These are phyloP conservation scores for Syritta pipiens DNA, from an alignment of 2,888 invertebrate genomes.

Conservation along the genomic window DNA sequence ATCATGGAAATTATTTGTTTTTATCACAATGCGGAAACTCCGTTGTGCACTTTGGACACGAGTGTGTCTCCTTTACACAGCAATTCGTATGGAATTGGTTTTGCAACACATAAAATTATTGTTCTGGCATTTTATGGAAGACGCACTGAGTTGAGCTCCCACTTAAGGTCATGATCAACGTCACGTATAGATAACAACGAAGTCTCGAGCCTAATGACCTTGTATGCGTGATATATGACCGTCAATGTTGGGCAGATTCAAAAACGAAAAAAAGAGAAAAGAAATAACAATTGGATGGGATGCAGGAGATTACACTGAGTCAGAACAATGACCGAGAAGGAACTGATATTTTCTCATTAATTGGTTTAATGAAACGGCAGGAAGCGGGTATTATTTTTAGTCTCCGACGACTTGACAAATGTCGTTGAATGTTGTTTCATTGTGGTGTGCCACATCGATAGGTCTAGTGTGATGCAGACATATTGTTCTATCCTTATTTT, in stretches of 20 bases:
- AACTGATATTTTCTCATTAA: conserved; percentile 35
- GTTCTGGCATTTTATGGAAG: not conserved
- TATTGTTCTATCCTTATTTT: no score
- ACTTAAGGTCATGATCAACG: conserved; percentile 26
- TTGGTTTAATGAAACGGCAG: conserved; percentile 48
- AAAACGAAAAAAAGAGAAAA: no score
- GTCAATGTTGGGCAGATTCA: conserved; percentile 18
- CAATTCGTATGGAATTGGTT: not conserved
- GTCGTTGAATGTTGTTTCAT: no score
- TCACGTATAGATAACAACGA: conserved; percentile 5
- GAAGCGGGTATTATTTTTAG: conserved; percentile 22
- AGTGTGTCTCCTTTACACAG: not conserved
- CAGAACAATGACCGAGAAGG: conserved; percentile 37
- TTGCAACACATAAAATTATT: not conserved
- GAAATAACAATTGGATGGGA: conserved; percentile 20
- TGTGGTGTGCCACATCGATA: conserved; percentile 23
- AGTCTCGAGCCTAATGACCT: conserved; percentile 26
- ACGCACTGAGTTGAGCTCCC: not conserved
- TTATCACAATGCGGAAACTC: conserved; percentile 30
- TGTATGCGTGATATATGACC: conserved; percentile 13
- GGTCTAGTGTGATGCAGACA: no score
- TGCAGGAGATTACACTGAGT: conserved; percentile 29
- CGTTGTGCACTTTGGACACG: conserved; percentile 12
- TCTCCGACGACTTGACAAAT: no score
- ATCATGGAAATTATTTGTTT: conserved; percentile 7